Conservation (phyloP, 1,140 invertebrate genomes). For the Lucilia cuprina region DNA sequence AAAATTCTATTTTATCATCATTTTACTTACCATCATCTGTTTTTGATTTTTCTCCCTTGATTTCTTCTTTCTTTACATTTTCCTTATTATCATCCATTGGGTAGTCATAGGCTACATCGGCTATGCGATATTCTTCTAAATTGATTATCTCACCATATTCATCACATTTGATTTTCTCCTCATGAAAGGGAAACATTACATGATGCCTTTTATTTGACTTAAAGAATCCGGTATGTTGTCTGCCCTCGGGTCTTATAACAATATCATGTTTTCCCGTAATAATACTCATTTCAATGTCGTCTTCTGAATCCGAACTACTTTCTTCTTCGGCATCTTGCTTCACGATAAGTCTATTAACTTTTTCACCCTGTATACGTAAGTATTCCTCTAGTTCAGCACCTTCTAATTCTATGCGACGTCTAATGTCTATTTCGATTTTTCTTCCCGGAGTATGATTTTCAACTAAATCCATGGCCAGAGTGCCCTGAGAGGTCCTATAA, state of each 20-base stretch:
- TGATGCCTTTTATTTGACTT: slow-evolving; percentile 93
- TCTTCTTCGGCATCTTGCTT: slow-evolving; percentile 59
- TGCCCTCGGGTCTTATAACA: slow-evolving; percentile 81
- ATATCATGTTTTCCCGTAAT: slow-evolving; percentile 87
- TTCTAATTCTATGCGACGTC: slow-evolving; percentile 81
- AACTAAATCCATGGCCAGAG: slow-evolving; percentile 85
- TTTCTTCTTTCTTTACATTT: slow-evolving; percentile 64
- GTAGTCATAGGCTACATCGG: slow-evolving; percentile 66
- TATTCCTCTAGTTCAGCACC: slow-evolving; percentile 93
- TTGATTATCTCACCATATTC: slow-evolving; percentile 96
- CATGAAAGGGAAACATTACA: slow-evolving; percentile 95
- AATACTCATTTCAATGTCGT: slow-evolving; percentile 83
- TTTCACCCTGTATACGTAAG: slow-evolving; percentile 71
- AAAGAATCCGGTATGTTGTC: slow-evolving; percentile 78
- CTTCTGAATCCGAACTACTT: slow-evolving; percentile 70
- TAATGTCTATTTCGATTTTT: slow-evolving; percentile 79
- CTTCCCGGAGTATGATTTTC: slow-evolving; percentile 80
- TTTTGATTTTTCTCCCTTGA: slow-evolving; percentile 61
- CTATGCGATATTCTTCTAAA: slow-evolving; percentile 87
- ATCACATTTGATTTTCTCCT: slow-evolving; percentile 90
- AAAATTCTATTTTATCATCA: slow-evolving; percentile 7
- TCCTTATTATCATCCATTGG: slow-evolving; percentile 75
- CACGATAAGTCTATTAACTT: slow-evolving; percentile 63
- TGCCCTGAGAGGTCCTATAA: slow-evolving; percentile 77
- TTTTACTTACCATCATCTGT: slow-evolving; percentile 63